Percentiles rank a stretch among this genome's conserved stretches.
phyloP scores from a whole-genome alignment of 2,113 vertebrate species.

The Pholis gunnellus region DNA sequence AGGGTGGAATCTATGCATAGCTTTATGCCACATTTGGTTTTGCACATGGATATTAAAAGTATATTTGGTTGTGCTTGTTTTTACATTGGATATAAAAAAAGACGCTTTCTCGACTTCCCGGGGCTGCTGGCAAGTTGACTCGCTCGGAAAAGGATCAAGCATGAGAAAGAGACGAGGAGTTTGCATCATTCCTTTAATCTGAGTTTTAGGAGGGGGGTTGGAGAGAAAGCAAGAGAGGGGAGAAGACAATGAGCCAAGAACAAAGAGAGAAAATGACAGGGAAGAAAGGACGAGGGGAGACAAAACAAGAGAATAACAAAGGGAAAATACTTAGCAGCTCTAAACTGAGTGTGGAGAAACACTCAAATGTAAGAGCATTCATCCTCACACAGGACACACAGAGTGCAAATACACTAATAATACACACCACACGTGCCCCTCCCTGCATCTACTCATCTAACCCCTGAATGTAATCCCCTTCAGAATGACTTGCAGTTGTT shows the following conservation, averaged over 20 bases:
- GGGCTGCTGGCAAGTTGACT: conserved; percentile 57
- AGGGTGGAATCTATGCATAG: conserved; percentile 36
- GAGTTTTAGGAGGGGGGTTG: conserved; percentile 38
- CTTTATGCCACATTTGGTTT: conserved; percentile 48
- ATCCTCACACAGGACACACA: conserved; percentile 38
- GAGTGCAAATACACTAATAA: conserved; percentile 23
- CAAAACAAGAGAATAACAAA: conserved; percentile 44
- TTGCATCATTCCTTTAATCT: conserved; percentile 72
- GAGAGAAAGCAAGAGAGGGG: conserved; percentile 11
- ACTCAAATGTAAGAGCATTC: conserved; percentile 5
- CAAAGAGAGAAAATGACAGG: conserved; percentile 40
- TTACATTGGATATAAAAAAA: conserved; percentile 48
- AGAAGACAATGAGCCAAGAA: conserved; percentile 30
- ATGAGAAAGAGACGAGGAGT: conserved; percentile 50
- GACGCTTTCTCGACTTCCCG: conserved; percentile 28
- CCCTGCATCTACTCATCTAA: neutral
- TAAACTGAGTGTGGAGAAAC: conserved; percentile 3
- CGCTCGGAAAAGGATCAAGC: conserved; percentile 47
- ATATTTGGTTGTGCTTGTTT: conserved; percentile 42
- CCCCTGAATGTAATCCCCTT: neutral
- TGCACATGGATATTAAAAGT: conserved; percentile 46
- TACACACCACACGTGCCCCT: conserved; percentile 3
- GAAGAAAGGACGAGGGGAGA: conserved; percentile 29
- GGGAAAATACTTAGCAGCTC: neutral
- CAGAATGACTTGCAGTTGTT: neutral